Evolutionary conservation across 2,888 invertebrate species (phyloP), one percentile per base, ranked within the genome.

Genomic region (Phaonia tiefii): DNA sequence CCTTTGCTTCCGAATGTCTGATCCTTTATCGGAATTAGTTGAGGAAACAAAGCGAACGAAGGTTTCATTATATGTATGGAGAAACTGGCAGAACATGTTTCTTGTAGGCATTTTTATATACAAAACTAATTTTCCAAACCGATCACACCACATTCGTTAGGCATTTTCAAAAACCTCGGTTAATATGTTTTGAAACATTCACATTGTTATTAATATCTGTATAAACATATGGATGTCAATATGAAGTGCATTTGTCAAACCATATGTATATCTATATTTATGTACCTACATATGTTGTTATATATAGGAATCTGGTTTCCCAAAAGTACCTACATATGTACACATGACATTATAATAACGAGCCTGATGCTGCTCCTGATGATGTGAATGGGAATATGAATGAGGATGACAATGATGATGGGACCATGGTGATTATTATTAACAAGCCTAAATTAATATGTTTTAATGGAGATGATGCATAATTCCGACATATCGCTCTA

Each of bases 401-500:
- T 37, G 42, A 20, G 17, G 63, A 20, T 13, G 39, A 63, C 42
- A 22, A 42, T 71, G 42, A 22, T 73, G 49, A 67, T 5, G 31
- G 31, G 31, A 31, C 31, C 8, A 5, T 31, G 31, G 31, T 78
- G 51, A 69, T 78, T 80, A 74, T 69, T 71, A 75, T 75, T 77
- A 81, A 81, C 81, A 78, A 81, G 81, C 87, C 86, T 84, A 86
- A 88, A 88, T 89, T 88, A 88, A 88, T 88, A 89, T 85, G 87
- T 86, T 87, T 88, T 86, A 85, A 86, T 85, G 86, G 85, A 88
- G 85, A 87, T 88, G 86, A 86, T 85, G 89, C 89, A 89, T 88
- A 87, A 88, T 86, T 88, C 89, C 89, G 87, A 69, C 72, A 72
- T 63, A 63, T 63, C 63, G 63, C 63, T 39, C 42, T 42, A 63